Conservation (phyloP, 2,888 invertebrate species). For the Syritta pipiens region DNA sequence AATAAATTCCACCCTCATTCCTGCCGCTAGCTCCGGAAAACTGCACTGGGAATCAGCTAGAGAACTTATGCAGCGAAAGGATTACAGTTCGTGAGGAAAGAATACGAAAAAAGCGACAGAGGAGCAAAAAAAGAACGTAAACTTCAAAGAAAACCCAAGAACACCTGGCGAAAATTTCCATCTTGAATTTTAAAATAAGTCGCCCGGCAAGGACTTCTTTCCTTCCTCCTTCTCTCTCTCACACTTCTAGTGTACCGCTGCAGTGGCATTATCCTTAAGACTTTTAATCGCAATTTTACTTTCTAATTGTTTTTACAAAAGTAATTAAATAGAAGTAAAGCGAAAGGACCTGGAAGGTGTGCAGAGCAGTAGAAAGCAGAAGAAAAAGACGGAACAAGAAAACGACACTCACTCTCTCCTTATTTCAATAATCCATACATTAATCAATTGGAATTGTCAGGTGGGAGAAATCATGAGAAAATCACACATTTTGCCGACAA, state of each 20-base stretch:
- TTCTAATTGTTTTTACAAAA: slow-evolving; percentile 49
- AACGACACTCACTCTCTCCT: too few species aligned
- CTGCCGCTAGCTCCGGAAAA: slow-evolving; percentile 24
- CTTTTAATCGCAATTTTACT: slow-evolving; percentile 52
- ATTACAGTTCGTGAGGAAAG: slow-evolving; percentile 29
- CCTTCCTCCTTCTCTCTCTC: too few species aligned
- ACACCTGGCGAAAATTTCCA: slow-evolving; percentile 49
- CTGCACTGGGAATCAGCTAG: slow-evolving; percentile 29
- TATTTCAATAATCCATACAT: slow-evolving; percentile 17
- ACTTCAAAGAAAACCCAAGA: slow-evolving; percentile 7
- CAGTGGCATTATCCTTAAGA: slow-evolving; percentile 34
- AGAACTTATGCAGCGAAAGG: slow-evolving; percentile 44
- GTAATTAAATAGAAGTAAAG: slow-evolving; percentile 44
- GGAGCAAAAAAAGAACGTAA: neutral
- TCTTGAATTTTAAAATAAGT: slow-evolving; percentile 47
- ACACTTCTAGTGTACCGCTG: too few species aligned
- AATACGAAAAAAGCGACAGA: neutral
- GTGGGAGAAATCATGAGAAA: neutral
- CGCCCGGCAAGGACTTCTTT: slow-evolving; percentile 11
- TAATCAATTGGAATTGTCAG: slow-evolving; percentile 13
- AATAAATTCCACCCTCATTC: slow-evolving; percentile 17
- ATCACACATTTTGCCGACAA: too few species aligned
- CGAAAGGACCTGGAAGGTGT: neutral
- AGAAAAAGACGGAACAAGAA: too few species aligned
- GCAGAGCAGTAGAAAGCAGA: neutral